Conservation (phyloP, 2,888 invertebrate genomes). For the Serripes groenlandicus region DNA sequence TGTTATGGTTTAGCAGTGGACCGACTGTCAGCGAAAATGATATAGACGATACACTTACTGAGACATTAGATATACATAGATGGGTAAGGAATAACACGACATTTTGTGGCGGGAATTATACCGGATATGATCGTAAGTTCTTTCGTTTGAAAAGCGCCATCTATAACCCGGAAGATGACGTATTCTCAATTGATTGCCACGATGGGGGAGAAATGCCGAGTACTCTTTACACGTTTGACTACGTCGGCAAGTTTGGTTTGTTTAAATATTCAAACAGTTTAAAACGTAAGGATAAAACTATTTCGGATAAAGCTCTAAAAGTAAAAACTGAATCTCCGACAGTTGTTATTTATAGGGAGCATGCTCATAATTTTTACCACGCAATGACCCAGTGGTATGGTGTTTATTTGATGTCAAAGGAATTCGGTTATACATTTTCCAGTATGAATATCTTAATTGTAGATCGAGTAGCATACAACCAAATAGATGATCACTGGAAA, state of each 20-base stretch:
- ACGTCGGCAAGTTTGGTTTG: slow-evolving; percentile 12
- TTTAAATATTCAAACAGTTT: slow-evolving; percentile 14
- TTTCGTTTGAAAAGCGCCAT: slow-evolving; percentile 37
- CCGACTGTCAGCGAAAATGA: background rate
- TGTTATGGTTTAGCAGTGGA: no score
- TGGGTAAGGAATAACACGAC: slow-evolving; percentile 16
- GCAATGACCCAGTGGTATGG: slow-evolving; percentile 66
- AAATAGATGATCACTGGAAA: slow-evolving; percentile 57
- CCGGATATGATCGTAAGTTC: slow-evolving; percentile 49
- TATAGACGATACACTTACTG: background rate
- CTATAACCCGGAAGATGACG: slow-evolving; percentile 26
- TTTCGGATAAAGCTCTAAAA: background rate
- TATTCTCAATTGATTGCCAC: slow-evolving; percentile 39
- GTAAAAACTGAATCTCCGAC: slow-evolving; percentile 15
- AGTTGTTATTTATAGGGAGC: slow-evolving; percentile 47
- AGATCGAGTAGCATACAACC: slow-evolving; percentile 47
- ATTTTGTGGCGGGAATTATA: slow-evolving; percentile 52
- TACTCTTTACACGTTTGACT: background rate
- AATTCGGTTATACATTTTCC: slow-evolving; percentile 34
- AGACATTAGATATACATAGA: slow-evolving; percentile 12
- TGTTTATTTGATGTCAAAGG: slow-evolving; percentile 43
- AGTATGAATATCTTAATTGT: slow-evolving; percentile 45
- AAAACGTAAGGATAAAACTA: background rate
- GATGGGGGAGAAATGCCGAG: background rate
- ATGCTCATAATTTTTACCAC: slow-evolving; percentile 62